Conservation (phyloP, 2,113 vertebrate species). For the Catagonus wagneri region DNA sequence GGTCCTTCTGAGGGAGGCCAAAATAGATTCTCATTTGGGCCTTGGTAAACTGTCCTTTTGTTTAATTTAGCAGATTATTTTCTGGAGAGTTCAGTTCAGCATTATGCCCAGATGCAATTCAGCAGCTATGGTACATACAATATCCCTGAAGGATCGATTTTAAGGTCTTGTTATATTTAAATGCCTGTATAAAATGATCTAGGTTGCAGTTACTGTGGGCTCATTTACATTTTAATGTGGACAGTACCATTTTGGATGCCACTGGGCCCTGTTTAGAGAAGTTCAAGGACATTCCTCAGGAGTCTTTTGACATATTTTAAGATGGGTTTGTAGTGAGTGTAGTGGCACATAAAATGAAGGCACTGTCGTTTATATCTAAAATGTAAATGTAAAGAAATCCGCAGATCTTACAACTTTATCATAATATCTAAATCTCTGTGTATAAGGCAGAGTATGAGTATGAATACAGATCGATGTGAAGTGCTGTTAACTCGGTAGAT, state of each 20-base stretch:
- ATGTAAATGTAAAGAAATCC: neutral
- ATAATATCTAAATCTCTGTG: neutral
- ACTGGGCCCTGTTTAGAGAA: conserved; percentile 43
- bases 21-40: neutral
- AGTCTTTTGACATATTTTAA: conserved; percentile 47
- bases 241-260: conserved; percentile 52
- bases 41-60: neutral
- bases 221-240: conserved; percentile 79
- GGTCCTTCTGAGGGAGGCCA: neutral
- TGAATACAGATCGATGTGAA: neutral
- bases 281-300: conserved; percentile 48
- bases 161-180: conserved; percentile 68
- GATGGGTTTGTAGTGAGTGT: neutral
- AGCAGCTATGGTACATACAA: neutral
- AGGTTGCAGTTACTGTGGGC: neutral
- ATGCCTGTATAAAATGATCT: conserved; percentile 55
- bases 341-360: conserved; percentile 30
- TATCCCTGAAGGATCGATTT: conserved; percentile 41
- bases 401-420: neutral
- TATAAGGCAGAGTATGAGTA: neutral
- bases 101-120: neutral
- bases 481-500: neutral
- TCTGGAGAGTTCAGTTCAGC: neutral
- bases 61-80: conserved; percentile 57
- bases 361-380: conserved; percentile 37